Evolutionary conservation across 1,140 invertebrate species (phyloP).

Genomic region (Nylanderia fulva): DNA sequence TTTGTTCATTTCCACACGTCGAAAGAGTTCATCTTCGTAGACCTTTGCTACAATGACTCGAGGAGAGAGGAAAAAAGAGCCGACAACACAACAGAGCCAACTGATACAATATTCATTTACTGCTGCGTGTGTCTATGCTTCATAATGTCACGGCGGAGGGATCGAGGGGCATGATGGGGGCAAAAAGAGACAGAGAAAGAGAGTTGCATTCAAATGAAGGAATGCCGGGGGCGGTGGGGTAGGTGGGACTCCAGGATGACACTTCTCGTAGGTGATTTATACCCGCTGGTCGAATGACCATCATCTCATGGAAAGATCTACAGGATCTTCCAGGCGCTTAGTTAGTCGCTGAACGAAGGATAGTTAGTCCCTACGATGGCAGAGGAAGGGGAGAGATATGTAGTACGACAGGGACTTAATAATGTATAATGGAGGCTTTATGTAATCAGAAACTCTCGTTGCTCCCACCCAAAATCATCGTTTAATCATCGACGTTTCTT

Average conservation of each 20-base stretch:
- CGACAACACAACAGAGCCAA: slow-evolving; percentile 73
- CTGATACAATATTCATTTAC: slow-evolving; percentile 78
- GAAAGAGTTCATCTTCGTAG: slow-evolving; percentile 61
- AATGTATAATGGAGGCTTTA: slow-evolving; percentile 69
- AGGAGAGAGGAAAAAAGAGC: slow-evolving; percentile 55
- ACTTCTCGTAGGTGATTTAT: slow-evolving; percentile 81
- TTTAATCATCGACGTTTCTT: slow-evolving; percentile 70
- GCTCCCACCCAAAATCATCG: slow-evolving; percentile 58
- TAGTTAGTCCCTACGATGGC: slow-evolving; percentile 69
- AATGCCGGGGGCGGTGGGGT: slow-evolving; percentile 77
- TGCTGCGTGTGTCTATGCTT: slow-evolving; percentile 73
- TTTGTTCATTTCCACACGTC: slow-evolving; percentile 67
- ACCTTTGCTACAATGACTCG: slow-evolving; percentile 71
- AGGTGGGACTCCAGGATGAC: slow-evolving; percentile 76
- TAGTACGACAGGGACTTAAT: slow-evolving; percentile 56
- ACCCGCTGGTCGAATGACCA: slow-evolving; percentile 80
- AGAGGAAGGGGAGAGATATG: slow-evolving; percentile 7
- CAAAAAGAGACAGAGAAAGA: slow-evolving; percentile 70
- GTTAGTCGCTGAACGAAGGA: slow-evolving; percentile 72
- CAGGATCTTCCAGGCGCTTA: slow-evolving; percentile 77
- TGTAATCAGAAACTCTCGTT: slow-evolving; percentile 74
- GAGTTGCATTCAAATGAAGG: slow-evolving; percentile 80
- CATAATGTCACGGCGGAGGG: slow-evolving; percentile 69
- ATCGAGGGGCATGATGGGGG: slow-evolving; percentile 55
- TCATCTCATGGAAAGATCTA: slow-evolving; percentile 81